Evolutionary conservation across 2,888 invertebrate species (phyloP).

Genomic region (Xylota sylvarum): DNA sequence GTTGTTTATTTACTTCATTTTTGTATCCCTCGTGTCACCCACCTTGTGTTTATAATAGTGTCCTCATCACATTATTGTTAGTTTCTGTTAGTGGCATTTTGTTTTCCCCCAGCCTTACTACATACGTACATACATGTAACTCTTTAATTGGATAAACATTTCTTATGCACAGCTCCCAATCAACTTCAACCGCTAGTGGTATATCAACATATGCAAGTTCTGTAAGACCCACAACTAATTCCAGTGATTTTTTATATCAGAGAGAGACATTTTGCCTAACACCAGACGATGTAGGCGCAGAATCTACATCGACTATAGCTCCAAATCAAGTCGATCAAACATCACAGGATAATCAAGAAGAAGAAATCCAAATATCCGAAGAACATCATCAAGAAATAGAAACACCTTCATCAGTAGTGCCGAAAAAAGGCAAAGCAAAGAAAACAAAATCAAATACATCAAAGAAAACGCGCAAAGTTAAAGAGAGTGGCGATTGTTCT

Average conservation of each 20-base stretch:
- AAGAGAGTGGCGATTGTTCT: slow-evolving; percentile 70
- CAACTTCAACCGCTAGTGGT: slow-evolving; percentile 84
- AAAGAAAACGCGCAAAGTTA: slow-evolving; percentile 32
- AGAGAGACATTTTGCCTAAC: slow-evolving; percentile 84
- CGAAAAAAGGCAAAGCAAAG: slow-evolving; percentile 49
- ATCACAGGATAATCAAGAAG: slow-evolving; percentile 79
- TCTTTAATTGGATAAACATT: slow-evolving; percentile 52
- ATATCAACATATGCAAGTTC: slow-evolving; percentile 85
- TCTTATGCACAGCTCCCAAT: slow-evolving; percentile 82
- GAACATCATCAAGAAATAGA: slow-evolving; percentile 19
- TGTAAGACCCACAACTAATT: slow-evolving; percentile 83
- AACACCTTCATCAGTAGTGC: neutral
- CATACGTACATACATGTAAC: slow-evolving; percentile 28
- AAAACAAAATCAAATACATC: slow-evolving; percentile 48
- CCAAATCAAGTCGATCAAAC: slow-evolving; percentile 71
- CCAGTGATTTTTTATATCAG: slow-evolving; percentile 84
- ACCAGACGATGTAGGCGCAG: slow-evolving; percentile 81
- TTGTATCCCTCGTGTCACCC: slow-evolving; percentile 38
- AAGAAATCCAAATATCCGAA: slow-evolving; percentile 71
- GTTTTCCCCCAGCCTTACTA: neutral
- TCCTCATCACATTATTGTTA: slow-evolving; percentile 18
- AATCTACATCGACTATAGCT: slow-evolving; percentile 58
- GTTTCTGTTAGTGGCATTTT: slow-evolving; percentile 10
- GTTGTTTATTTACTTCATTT: slow-evolving; percentile 79
- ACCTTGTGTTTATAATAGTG: slow-evolving; percentile 12